Conservation (phyloP, 2,888 invertebrate species). For the Notocelia uddmanniana region DNA sequence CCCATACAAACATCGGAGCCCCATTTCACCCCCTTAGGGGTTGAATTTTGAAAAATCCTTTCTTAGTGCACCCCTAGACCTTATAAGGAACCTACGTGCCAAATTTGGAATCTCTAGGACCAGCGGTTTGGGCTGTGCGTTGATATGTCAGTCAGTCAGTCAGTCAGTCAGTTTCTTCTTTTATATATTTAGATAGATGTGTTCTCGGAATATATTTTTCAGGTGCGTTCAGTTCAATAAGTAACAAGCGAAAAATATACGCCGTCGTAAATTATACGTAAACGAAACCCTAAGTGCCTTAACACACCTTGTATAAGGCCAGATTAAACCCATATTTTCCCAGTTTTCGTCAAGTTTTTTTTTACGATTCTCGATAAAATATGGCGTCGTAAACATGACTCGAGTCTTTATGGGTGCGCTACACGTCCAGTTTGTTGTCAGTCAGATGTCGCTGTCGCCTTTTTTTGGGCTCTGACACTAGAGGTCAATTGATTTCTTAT, state of each 20-base stretch:
- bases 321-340: constrained; percentile 39
- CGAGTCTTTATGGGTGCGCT: constrained; percentile 29
- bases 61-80: no score
- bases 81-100: no score
- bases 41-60: no score
- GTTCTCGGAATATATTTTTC: not conserved
- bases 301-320: constrained; percentile 7
- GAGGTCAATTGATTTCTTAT: not conserved
- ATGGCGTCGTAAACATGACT: constrained; percentile 37
- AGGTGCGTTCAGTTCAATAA: not conserved
- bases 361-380: constrained; percentile 41
- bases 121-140: no score
- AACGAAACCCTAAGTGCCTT: constrained; percentile 7
- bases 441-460: not conserved
- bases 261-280: constrained; percentile 12
- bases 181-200: no score
- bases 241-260: not conserved
- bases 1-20: no score
- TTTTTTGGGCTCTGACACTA: not conserved
- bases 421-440: constrained; percentile 24
- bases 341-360: constrained; percentile 41
- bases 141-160: no score
- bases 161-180: no score
- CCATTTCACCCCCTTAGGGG: no score
- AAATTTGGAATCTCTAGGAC: no score